phyloP scores from a whole-genome alignment of 2,888 invertebrate genomes.

The Torymus aiolomorphi region DNA sequence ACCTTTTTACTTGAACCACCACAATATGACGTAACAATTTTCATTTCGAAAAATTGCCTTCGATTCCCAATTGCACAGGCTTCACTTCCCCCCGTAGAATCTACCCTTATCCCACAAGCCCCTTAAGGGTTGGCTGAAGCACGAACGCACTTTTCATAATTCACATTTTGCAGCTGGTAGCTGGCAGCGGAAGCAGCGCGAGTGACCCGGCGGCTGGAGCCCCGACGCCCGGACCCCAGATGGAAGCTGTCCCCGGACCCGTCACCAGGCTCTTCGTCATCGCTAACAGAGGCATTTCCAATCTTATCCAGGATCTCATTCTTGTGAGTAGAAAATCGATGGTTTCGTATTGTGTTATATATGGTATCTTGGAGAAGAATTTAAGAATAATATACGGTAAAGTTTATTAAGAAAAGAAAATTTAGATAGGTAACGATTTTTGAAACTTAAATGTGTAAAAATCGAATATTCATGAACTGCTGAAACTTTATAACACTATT shows the following conservation, averaged over 20 bases:
- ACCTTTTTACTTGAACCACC: too few relatives aligned
- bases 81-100: too few relatives aligned
- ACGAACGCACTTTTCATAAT: too few relatives aligned
- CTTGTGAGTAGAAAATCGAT: slow-evolving; percentile 79
- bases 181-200: slow-evolving; percentile 83
- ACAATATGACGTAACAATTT: too few relatives aligned
- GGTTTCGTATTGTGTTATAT: background rate
- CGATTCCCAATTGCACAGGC: too few relatives aligned
- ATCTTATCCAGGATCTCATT: slow-evolving; percentile 91
- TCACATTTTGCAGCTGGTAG: slow-evolving; percentile 82
- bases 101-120: too few relatives aligned
- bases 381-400: background rate
- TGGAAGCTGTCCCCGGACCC: slow-evolving; percentile 91
- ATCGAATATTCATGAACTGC: too few relatives aligned
- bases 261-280: slow-evolving; percentile 91
- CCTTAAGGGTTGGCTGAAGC: too few relatives aligned
- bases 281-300: slow-evolving; percentile 91
- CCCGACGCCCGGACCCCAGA: slow-evolving; percentile 76
- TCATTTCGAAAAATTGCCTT: too few relatives aligned
- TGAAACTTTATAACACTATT: too few relatives aligned
- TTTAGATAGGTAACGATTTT: background rate
- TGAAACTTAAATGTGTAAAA: too few relatives aligned
- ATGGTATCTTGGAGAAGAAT: background rate
- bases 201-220: slow-evolving; percentile 61
- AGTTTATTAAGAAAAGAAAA: background rate